Percentiles rank a stretch among this genome's conserved stretches.
These are phyloP conservation scores for Coleophora deauratella DNA, from an alignment of 2,888 invertebrate species.

Conservation along the genomic window DNA sequence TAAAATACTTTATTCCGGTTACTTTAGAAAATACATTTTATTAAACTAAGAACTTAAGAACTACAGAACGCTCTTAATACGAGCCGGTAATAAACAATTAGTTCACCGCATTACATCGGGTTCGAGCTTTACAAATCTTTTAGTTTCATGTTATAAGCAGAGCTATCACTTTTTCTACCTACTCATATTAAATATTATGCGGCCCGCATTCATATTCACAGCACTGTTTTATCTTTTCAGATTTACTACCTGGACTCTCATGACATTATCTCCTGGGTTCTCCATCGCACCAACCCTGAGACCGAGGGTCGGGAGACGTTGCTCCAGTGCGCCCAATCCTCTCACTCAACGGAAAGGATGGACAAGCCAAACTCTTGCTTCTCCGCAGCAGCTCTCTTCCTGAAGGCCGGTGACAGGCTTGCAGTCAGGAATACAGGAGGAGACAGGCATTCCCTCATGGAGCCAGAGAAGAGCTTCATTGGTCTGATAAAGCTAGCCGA, in stretches of 20 bases:
- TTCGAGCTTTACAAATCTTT: too few relatives aligned
- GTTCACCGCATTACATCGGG: too few relatives aligned
- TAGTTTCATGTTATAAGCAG: too few relatives aligned
- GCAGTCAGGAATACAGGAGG: slow-evolving; percentile 81
- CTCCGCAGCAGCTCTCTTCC: slow-evolving; percentile 79
- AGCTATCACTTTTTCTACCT: too few relatives aligned
- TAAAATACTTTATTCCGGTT: too few relatives aligned
- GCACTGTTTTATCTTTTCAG: slow-evolving; percentile 42
- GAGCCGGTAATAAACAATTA: too few relatives aligned
- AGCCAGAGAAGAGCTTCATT: slow-evolving; percentile 86
- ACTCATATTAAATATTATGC: too few relatives aligned
- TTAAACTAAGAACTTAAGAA: too few relatives aligned
- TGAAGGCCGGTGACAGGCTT: slow-evolving; percentile 78
- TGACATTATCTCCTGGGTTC: slow-evolving; percentile 83
- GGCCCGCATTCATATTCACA: too few relatives aligned
- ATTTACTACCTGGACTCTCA: slow-evolving; percentile 86
- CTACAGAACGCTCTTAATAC: too few relatives aligned
- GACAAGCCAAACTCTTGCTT: slow-evolving; percentile 83
- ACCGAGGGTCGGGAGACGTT: slow-evolving; percentile 75
- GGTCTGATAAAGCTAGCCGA: slow-evolving; percentile 85
- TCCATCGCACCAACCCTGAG: slow-evolving; percentile 73
- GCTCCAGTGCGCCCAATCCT: slow-evolving; percentile 82
- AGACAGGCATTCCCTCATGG: slow-evolving; percentile 79
- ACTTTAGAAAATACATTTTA: too few relatives aligned
- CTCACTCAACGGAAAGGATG: slow-evolving; percentile 66